Conservation (phyloP, 2,888 invertebrate species). For the Amblyjoppa fuscipennis region DNA sequence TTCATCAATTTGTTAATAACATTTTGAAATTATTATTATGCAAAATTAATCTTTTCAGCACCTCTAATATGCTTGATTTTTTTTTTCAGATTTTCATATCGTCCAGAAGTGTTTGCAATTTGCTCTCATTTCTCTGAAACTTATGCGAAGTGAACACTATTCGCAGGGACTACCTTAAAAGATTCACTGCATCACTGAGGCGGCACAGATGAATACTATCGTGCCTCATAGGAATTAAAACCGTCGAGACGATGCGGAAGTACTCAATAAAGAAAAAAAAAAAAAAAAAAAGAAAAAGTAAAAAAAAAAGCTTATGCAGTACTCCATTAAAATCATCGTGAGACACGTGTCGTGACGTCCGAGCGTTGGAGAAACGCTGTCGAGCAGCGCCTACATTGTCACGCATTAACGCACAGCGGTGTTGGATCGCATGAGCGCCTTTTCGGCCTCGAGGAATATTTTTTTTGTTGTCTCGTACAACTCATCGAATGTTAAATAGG, state of each 20-base stretch:
- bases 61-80: too few relatives aligned
- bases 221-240: background rate
- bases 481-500: slow-evolving; percentile 68
- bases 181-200: too few relatives aligned
- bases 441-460: slow-evolving; percentile 17
- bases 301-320: background rate
- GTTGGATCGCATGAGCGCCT: background rate
- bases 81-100: too few relatives aligned
- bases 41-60: too few relatives aligned
- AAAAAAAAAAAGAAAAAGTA: background rate
- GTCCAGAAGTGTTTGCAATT: too few relatives aligned
- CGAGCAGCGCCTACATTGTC: background rate
- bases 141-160: too few relatives aligned
- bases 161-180: too few relatives aligned
- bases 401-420: slow-evolving; percentile 10
- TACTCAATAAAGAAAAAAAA: background rate
- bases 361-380: background rate
- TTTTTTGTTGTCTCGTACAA: background rate
- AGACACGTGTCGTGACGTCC: background rate
- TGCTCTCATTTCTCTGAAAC: too few relatives aligned
- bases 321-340: background rate
- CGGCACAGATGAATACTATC: too few relatives aligned
- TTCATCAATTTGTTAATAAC: too few relatives aligned
- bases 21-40: too few relatives aligned
- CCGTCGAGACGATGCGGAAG: background rate